Evolutionary conservation across 1,140 invertebrate species (phyloP).

Genomic region (Danaus plexippus): DNA sequence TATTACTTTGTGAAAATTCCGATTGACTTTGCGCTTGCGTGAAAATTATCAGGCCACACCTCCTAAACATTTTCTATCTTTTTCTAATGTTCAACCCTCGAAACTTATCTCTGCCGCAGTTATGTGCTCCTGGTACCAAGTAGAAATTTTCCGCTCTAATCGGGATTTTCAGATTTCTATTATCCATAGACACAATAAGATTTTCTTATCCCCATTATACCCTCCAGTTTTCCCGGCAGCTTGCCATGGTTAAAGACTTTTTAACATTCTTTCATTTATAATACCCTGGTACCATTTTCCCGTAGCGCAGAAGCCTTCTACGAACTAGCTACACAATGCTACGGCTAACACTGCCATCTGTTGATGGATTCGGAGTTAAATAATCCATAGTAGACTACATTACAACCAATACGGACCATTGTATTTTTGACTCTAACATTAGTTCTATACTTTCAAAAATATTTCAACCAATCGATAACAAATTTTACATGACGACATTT

Average conservation of each 20-base stretch:
- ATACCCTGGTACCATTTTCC: slow-evolving; percentile 33
- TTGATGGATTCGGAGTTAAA: background rate
- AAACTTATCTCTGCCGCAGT: slow-evolving; percentile 9
- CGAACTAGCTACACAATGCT: slow-evolving; percentile 26
- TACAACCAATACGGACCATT: too few species aligned
- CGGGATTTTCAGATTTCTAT: slow-evolving; percentile 62
- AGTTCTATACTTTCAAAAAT: too few species aligned
- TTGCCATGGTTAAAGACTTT: slow-evolving; percentile 20
- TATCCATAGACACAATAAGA: slow-evolving; percentile 48
- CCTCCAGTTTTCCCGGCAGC: slow-evolving; percentile 17
- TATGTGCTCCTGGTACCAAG: slow-evolving; percentile 52
- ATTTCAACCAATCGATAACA: too few species aligned
- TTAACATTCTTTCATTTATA: slow-evolving; percentile 26
- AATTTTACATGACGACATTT: too few species aligned
- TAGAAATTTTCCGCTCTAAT: slow-evolving; percentile 70
- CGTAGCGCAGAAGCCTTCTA: slow-evolving; percentile 37
- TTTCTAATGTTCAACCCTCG: slow-evolving; percentile 24
- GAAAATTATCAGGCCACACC: slow-evolving; percentile 32
- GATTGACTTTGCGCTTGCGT: slow-evolving; percentile 37
- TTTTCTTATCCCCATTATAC: slow-evolving; percentile 40
- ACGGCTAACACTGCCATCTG: slow-evolving; percentile 13
- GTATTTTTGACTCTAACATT: too few species aligned
- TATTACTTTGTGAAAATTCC: too few species aligned
- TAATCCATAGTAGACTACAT: too few species aligned
- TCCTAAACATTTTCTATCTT: slow-evolving; percentile 32